phyloP scores from a whole-genome alignment of 2,888 invertebrate genomes.

The Harpagoxenus sublaevis region DNA sequence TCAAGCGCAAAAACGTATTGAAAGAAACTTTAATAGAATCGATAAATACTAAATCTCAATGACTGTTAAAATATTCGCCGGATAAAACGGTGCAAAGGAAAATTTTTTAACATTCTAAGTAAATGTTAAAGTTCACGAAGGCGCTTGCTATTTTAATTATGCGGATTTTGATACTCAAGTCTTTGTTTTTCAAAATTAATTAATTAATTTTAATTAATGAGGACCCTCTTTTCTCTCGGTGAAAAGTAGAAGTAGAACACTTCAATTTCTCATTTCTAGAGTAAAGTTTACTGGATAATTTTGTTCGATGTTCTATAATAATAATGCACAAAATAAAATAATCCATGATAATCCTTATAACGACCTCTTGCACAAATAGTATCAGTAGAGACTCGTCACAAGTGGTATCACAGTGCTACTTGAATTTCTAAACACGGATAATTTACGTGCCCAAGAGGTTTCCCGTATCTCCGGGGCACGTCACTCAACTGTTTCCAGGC shows the following conservation, averaged over 20 bases:
- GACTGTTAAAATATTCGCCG: neutral
- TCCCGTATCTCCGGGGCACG: conserved; percentile 77
- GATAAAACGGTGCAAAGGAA: neutral
- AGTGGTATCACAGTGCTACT: conserved; percentile 60
- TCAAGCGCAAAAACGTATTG: neutral
- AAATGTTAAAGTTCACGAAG: conserved; percentile 7
- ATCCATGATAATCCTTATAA: conserved; percentile 1
- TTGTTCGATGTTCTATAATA: neutral
- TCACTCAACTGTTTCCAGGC: conserved; percentile 76
- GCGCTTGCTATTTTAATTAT: neutral
- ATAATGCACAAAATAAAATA: neutral
- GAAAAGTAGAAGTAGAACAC: neutral
- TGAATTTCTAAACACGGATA: conserved; percentile 78
- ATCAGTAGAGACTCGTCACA: conserved; percentile 52
- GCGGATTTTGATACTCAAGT: neutral
- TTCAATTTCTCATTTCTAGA: neutral
- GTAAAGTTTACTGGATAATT: neutral
- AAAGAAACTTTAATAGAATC: neutral
- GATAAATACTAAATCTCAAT: neutral
- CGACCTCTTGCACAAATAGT: conserved; percentile 56
- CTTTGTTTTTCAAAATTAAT: neutral
- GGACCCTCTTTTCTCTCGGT: neutral
- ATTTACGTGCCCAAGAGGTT: conserved; percentile 72
- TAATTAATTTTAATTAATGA: conserved; percentile 28
- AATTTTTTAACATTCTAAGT: conserved; percentile 3